Base-by-base conservation (phyloP, 2,888 invertebrate genomes). In the Drosophila nr. perissopoda region DNA sequence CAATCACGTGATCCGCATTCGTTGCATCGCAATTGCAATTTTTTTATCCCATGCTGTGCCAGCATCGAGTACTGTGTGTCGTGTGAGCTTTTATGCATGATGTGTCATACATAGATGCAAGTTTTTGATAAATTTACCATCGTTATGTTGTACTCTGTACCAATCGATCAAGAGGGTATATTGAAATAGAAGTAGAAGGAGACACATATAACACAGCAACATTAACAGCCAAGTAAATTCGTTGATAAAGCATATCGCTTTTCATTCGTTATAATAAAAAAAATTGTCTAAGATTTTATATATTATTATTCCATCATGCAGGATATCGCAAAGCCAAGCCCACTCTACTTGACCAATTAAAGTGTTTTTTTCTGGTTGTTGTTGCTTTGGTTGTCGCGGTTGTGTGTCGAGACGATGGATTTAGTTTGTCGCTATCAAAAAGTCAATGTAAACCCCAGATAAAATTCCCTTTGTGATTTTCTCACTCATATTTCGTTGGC, bases 1-100 rank as follows among this genome's bases (percentile, higher is more conserved):
- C 67, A 74, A 83, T 83, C 86, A 83, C 83, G 86, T 85, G 86
- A 63, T 67, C 70, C 58, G 70, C 74, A 70, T 75, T 65, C 67
- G 69, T 59, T 74, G 78, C 74, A 75, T 73, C 74, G 70, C 70
- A 80, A 83, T 83, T 77, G 76, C 57, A 73, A 57, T 64, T 58
- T 62, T 49, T 69, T 53, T 21, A 6, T 38, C 36, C n/a, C 33
- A 54, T 46, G 49, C 42, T 67, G 56, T 46, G 21, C 66, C 31
- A 38, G 54, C 57, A 62, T 57, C 58, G 66, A 63, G 18, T 10
- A 48, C 61, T 54, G 21, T 54, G 58, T 71, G 53, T 34, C 21
- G 62, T 56, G 46, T 33, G 38, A 56, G 56, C 29, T 8, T 46
- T 51, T 64, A 21, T 52, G 38, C 34, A 53, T 54, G 29, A 49